These are phyloP conservation scores for Drosophila truncata DNA, from an alignment of 1,140 invertebrate genomes.

Conservation along the genomic window DNA sequence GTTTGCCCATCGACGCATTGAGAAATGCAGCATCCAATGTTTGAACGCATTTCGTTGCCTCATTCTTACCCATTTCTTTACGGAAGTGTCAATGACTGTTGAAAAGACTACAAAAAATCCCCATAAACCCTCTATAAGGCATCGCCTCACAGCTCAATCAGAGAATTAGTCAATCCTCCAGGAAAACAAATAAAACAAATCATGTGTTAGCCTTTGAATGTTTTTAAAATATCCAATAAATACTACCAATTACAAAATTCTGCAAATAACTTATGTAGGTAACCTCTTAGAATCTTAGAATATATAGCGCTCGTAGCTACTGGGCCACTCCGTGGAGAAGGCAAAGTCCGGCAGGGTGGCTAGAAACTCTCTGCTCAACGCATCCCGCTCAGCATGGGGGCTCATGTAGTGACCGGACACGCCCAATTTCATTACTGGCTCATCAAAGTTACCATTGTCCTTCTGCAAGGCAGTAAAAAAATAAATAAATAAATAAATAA, in stretches of 20 bases:
- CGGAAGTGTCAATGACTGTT: slow-evolving; percentile 34
- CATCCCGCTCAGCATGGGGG: slow-evolving; percentile 34
- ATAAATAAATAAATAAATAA: too few relatives aligned
- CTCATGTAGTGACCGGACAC: slow-evolving; percentile 48
- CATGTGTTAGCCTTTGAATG: too few relatives aligned
- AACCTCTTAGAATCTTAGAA: slow-evolving; percentile 32
- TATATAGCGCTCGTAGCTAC: slow-evolving; percentile 53
- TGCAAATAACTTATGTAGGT: too few relatives aligned
- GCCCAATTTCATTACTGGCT: slow-evolving; percentile 58
- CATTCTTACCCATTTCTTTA: slow-evolving; percentile 1
- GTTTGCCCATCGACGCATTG: slow-evolving; percentile 44
- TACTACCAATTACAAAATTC: slow-evolving; percentile 6
- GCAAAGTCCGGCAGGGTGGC: slow-evolving; percentile 40
- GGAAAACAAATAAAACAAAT: not conserved
- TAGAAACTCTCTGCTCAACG: slow-evolving; percentile 19
- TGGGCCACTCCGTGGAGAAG: slow-evolving; percentile 49
- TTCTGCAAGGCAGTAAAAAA: slow-evolving; percentile 85
- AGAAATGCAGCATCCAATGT: slow-evolving; percentile 56
- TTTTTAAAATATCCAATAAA: slow-evolving; percentile 4
- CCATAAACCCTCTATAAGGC: not conserved
- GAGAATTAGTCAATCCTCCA: slow-evolving; percentile 2
- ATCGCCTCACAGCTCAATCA: not conserved
- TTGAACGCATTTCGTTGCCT: slow-evolving; percentile 21
- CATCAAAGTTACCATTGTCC: slow-evolving; percentile 83
- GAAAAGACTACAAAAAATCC: not conserved